phyloP scores from a whole-genome alignment of 2,113 vertebrate species.

The Catharus fuscescens region DNA sequence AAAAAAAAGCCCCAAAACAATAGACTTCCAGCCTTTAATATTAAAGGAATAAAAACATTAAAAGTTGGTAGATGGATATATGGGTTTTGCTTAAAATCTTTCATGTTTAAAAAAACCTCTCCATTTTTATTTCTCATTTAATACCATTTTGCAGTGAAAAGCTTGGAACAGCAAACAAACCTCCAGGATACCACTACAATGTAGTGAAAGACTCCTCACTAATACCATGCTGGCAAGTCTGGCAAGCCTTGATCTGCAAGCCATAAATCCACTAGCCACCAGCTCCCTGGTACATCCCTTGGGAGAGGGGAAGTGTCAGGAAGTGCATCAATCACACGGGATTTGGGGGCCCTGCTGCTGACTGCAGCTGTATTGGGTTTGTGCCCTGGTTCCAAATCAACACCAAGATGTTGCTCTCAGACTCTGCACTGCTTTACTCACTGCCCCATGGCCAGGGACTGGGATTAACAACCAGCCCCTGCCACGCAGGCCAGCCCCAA shows the following conservation, averaged over 20 bases:
- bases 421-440: background rate
- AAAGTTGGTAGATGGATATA: background rate
- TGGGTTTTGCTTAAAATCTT: background rate
- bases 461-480: background rate
- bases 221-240: background rate
- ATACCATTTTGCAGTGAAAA: background rate
- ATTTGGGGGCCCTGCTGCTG: accelerated
- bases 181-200: background rate
- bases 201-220: background rate
- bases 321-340: accelerated
- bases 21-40: background rate
- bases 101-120: background rate
- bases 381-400: background rate
- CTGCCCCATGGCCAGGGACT: accelerated
- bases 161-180: background rate
- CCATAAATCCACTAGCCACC: background rate
- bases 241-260: background rate
- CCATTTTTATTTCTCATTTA: background rate
- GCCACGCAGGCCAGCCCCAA: background rate
- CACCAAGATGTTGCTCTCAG: accelerated
- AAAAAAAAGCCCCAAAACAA: background rate
- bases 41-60: background rate
- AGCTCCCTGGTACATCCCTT: background rate
- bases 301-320: background rate
- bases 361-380: accelerated